Evolutionary conservation across 2,888 invertebrate genomes (phyloP), one percentile per base, ranked within the genome.

Genomic region (Philhelius pedissequus): DNA sequence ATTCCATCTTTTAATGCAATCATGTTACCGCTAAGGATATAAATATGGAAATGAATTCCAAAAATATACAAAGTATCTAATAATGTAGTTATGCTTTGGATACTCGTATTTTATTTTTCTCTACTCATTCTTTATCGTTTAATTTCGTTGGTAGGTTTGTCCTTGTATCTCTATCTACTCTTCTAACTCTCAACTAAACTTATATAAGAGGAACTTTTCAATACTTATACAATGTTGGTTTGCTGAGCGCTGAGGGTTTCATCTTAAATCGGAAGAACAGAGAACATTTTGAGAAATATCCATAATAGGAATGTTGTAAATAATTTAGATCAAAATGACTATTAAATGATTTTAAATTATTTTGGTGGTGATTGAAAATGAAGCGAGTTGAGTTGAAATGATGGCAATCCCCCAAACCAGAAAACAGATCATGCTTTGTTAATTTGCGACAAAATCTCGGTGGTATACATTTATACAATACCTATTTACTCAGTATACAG

Each of bases 31-130:
- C 82, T 77, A 77, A 82, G 73, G 68, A 73, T 56, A 82, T 82
- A 82, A 82, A 82, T 82, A 82, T 82, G 77, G 68, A 82, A 82
- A 82, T 82, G 77, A 77, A 77, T 77, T 82, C 77, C 62, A 35
- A 77, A 82, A 77, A 82, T 82, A 82, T 77, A 82, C 77, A 82
- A 77, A 82, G 82, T 82, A 82, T 82, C 82, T 82, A 73, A 77
- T 82, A 77, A 77, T 77, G 82, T 77, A 82, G 71, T 73, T 68
- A 77, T 82, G 38, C 25, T 70, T 58, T 66, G 45, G 52, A 56
- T 70, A n/a, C n/a, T n/a, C n/a, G n/a, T n/a, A 38, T 75, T 40
- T 40, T 22, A 38, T 71, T 56, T 75, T 62, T 25, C 43, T 32
- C 30, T 15, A 35, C 54, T 64, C 35, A 40, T 30, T 27, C 11